Evolutionary conservation across 2,797 vertebrate species (phyloP), one percentile per base, ranked within the genome.

Genomic region (Benthosema pterotum): DNA sequence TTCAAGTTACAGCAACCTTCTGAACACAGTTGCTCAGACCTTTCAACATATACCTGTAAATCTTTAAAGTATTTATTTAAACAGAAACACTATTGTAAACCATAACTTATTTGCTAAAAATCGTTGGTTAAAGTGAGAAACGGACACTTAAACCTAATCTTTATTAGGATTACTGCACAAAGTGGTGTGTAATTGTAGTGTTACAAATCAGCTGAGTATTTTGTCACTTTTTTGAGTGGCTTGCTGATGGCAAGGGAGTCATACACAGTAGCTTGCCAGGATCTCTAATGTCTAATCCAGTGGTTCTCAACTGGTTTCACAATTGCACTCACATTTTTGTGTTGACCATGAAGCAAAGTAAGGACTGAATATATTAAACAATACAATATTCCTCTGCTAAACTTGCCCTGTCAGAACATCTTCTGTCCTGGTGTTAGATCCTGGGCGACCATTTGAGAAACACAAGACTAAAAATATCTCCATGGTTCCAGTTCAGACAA

Each of bases 1-100:
- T 57, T 69, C 72, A 77, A 77, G 63, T 76, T 70, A 79, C 16
- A 18, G 60, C 72, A 18, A 62, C 72, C 43, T 69, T 74, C 58
- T 69, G 51, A 80, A 64, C 16, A 47, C 72, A 65, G 54, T 81
- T 72, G 78, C 71, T 75, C 69, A 79, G 75, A 79, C 65, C 72
- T 89, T 83, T 84, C 32, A 79, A 75, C 83, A 75, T 83, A 79
- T 80, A 85, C 75, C 61, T 86, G 77, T 85, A 83, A 83, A 79
- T 83, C 83, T 32, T 68, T 50, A 69, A 65, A 83, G 54, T 83
- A 61, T 78, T 80, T 59, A 79, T 81, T 84, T 82, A 76, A 80
- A 82, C 79, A 74, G 18, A 75, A 64, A 59, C 65, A 65, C 65
- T 72, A 73, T 82, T 77, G 79, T 79, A 61, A 78, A 75, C 66